Evolutionary conservation across 1,140 invertebrate genomes (phyloP).

Genomic region (Drosophila rhopaloa): DNA sequence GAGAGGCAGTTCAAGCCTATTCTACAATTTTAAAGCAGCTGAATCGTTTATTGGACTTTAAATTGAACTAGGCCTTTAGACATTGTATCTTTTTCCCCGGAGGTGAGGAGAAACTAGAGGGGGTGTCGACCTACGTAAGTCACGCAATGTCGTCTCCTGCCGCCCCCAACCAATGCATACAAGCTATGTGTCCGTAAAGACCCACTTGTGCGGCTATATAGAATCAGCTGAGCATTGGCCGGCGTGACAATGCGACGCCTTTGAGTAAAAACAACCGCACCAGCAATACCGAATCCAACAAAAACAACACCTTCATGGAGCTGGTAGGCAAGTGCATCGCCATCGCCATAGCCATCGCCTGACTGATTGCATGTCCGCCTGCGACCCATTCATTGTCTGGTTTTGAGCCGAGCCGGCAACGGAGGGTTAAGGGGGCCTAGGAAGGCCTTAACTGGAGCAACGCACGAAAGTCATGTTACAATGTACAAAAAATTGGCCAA

Average conservation of each 20-base stretch:
- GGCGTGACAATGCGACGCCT: constrained; percentile 77
- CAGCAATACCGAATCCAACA: constrained; percentile 13
- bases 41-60: constrained; percentile 51
- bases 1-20: not conserved
- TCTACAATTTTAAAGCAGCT: constrained; percentile 25
- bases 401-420: constrained; percentile 33
- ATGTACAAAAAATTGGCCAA: constrained; percentile 72
- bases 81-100: constrained; percentile 40
- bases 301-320: constrained; percentile 42
- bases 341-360: constrained; percentile 44
- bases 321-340: constrained; percentile 71
- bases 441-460: constrained; percentile 75
- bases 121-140: constrained; percentile 71
- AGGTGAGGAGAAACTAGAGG: not conserved
- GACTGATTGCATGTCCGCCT: constrained; percentile 80
- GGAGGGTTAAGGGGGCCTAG: constrained; percentile 21
- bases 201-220: not conserved
- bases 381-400: constrained; percentile 70
- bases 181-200: not conserved
- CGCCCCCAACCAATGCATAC: constrained; percentile 22
- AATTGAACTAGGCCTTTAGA: constrained; percentile 73
- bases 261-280: constrained; percentile 31
- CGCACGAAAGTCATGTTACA: constrained; percentile 79
- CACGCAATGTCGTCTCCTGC: constrained; percentile 74
- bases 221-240: constrained; percentile 59